Base-by-base conservation (phyloP, 2,797 vertebrate genomes). In the Telmatherina bonti region DNA sequence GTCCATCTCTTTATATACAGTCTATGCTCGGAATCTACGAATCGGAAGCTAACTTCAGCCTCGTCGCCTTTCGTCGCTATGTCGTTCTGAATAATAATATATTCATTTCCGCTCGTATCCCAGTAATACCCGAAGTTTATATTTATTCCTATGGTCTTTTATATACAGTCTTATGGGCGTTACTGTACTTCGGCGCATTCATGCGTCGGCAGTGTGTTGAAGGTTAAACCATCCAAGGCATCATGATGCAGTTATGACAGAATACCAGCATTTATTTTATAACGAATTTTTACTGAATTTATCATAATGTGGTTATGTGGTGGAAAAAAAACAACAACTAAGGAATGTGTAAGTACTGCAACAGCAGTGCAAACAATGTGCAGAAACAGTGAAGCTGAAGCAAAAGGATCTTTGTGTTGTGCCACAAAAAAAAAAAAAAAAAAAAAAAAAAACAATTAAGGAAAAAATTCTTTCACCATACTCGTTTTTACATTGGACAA, bases 261-360 rank as follows among this genome's bases (percentile, higher is more conserved):
- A 60, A 57, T 85, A 78, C 78, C 85, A 87, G 83, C 84, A 66
- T 68, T 73, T 70, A 68, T 73, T 30, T 52, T 52, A 6, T 51
- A 6, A n/a, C 2, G 20, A 2, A 76, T 69, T 70, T 74, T 51
- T 22, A 1, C 8, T 24, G 70, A 86, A 55, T 35, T 49, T 69
- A 77, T 79, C 54, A 76, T 76, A 62, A 79, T 65, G 63, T 64
- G 63, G 70, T 84, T 82, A 74, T 84, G 77, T 66, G 47, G 79
- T 67, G 53, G 58, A 54, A 57, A 49, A 68, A 33, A 33, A 33
- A 33, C 30, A 33, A 47, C 24, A 54, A 71, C 51, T 18, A 68
- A 89, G 83, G 85, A 91, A 88, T 90, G 85, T 85, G 60, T 84
- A 72, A 86, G 84, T 85, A 85, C 87, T 81, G 70, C 67, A 70